Conservation (phyloP, 2,113 vertebrate genomes). For the Otocyon megalotis region DNA sequence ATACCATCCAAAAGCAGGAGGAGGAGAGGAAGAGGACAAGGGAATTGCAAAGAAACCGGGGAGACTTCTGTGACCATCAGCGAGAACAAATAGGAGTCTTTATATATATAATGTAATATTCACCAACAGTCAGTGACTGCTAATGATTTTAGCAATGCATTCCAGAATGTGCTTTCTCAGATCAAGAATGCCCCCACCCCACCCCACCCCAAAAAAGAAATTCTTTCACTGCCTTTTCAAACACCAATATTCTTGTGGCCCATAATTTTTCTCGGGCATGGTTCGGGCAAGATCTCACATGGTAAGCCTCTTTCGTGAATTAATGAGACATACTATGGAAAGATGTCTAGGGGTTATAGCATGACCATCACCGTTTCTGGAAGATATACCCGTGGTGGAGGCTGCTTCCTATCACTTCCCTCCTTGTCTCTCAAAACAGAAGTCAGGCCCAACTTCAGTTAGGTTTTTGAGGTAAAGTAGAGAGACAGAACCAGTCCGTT, state of each 20-base stretch:
- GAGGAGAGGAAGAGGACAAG: background rate
- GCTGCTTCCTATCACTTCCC: background rate
- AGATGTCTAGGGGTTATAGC: background rate
- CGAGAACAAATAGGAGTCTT: background rate
- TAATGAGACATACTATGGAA: background rate
- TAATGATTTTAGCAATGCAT: conserved; percentile 51
- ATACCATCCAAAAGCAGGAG: background rate
- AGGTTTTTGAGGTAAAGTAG: background rate
- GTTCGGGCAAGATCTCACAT: background rate
- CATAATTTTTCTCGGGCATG: conserved; percentile 61
- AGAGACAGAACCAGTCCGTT: background rate
- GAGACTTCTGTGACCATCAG: background rate
- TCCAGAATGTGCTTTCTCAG: conserved; percentile 59
- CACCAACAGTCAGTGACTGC: conserved; percentile 34
- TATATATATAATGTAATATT: background rate
- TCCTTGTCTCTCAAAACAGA: background rate
- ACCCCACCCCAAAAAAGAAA: background rate
- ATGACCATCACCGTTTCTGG: background rate
- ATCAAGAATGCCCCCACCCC: background rate
- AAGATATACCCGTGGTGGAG: background rate
- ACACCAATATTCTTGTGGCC: conserved; percentile 17
- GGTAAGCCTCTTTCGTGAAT: conserved; percentile 20
- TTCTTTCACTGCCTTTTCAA: conserved; percentile 57
- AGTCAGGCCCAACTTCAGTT: background rate
- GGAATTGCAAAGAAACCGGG: background rate